phyloP scores from a whole-genome alignment of 2,113 vertebrate species.

The Orthonyx spaldingii region DNA sequence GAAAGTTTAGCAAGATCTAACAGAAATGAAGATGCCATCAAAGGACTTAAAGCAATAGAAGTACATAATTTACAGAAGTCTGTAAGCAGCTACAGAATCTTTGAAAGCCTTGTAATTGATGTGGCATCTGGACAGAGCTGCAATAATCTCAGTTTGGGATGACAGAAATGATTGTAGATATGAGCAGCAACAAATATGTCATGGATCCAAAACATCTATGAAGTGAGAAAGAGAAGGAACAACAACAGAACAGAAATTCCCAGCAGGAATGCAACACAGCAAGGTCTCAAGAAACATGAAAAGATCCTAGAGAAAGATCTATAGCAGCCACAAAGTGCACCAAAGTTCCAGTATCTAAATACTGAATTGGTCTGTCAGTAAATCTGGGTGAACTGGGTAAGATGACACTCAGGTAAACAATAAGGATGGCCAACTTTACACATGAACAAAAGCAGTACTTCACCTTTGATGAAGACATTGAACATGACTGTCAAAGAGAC shows the following conservation, averaged over 20 bases:
- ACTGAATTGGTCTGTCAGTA: not conserved
- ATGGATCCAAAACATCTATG: not conserved
- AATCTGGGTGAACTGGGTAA: not conserved
- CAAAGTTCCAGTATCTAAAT: not conserved
- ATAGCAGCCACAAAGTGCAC: not conserved
- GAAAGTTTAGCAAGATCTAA: not conserved
- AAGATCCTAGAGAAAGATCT: not conserved
- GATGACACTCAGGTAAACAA: not conserved
- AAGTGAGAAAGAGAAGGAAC: not conserved
- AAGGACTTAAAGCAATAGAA: not conserved
- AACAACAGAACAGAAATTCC: not conserved
- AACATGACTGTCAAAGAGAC: not conserved
- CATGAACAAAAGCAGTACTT: not conserved
- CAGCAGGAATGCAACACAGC: not conserved
- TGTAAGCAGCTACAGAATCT: not conserved
- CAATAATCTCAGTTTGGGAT: not conserved
- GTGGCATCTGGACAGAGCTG: not conserved
- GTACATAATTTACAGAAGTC: not conserved
- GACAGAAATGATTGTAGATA: not conserved
- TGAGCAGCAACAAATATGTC: not conserved
- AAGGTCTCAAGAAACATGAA: not conserved
- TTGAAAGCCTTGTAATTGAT: not conserved
- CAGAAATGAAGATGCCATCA: not conserved
- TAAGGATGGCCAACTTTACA: not conserved
- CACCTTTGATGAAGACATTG: not conserved